Evolutionary conservation across 2,797 vertebrate species (phyloP).

Genomic region (Tympanoctomys barrerae): DNA sequence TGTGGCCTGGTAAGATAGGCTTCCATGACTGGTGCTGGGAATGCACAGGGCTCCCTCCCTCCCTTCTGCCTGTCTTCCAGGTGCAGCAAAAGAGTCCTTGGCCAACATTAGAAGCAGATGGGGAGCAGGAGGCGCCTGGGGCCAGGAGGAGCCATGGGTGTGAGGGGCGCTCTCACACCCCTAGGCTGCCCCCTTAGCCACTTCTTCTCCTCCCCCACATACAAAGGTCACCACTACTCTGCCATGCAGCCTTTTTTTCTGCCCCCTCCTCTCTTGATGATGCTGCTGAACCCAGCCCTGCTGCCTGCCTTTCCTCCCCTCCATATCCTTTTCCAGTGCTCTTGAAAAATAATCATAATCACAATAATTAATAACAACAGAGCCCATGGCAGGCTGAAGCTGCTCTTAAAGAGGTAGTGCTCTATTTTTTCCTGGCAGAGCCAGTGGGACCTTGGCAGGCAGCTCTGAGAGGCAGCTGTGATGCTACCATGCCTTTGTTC

Average conservation of each 20-base stretch:
- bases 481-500: conserved; percentile 73
- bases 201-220: background rate
- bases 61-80: background rate
- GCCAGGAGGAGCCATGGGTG: background rate
- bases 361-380: conserved; percentile 85
- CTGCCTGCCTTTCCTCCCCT: conserved; percentile 36
- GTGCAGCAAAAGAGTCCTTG: background rate
- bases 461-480: conserved; percentile 64
- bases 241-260: background rate
- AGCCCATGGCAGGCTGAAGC: conserved; percentile 49
- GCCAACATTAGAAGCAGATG: background rate
- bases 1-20: background rate
- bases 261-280: background rate
- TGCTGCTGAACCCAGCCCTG: background rate
- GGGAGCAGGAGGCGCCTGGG: background rate
- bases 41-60: background rate
- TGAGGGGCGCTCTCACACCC: background rate
- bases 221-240: background rate
- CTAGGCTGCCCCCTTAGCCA: background rate
- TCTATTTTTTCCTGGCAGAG: conserved; percentile 58
- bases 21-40: background rate
- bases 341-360: conserved; percentile 83
- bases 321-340: conserved; percentile 64
- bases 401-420: conserved; percentile 71
- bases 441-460: conserved; percentile 5